Conservation (phyloP, 1,140 invertebrate genomes). For the Drosophila repleta region DNA sequence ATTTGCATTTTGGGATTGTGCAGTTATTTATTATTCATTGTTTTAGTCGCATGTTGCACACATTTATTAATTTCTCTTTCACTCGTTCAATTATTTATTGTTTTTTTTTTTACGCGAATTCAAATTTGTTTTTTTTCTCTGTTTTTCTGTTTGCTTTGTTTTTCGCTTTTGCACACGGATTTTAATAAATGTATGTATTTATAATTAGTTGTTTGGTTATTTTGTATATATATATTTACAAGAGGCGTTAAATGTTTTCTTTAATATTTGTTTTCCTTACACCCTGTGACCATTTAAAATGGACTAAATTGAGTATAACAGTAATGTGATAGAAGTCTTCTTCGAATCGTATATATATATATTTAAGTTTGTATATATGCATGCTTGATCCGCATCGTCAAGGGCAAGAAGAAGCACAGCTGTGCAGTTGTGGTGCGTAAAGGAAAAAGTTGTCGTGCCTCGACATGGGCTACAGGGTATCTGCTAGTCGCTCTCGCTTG, state of each 20-base stretch:
- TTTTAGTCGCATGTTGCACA: slow-evolving; percentile 43
- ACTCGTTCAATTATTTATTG: slow-evolving; percentile 63
- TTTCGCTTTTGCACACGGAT: slow-evolving; percentile 5
- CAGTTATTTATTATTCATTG: slow-evolving; percentile 72
- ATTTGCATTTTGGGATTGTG: slow-evolving; percentile 20
- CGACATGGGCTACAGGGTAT: not conserved
- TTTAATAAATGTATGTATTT: slow-evolving; percentile 12
- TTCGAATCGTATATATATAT: slow-evolving; percentile 1
- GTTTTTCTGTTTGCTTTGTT: not conserved
- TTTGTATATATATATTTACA: slow-evolving; percentile 5
- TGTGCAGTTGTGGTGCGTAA: too few relatives aligned
- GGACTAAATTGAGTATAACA: not conserved
- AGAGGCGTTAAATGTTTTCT: not conserved
- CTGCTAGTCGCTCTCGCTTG: not conserved
- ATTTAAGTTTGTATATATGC: slow-evolving; percentile 7
- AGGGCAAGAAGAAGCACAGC: too few relatives aligned
- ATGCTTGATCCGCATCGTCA: not conserved
- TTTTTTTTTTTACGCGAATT: slow-evolving; percentile 28
- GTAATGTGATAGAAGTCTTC: not conserved
- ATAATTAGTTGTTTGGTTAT: not conserved
- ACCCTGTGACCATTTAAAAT: slow-evolving; percentile 6
- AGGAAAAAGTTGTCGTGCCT: too few relatives aligned
- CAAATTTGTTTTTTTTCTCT: slow-evolving; percentile 34
- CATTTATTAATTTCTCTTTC: slow-evolving; percentile 67
- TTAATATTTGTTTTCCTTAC: not conserved